Base-by-base conservation (phyloP, 2,888 invertebrate genomes). In the Meta bourneti region DNA sequence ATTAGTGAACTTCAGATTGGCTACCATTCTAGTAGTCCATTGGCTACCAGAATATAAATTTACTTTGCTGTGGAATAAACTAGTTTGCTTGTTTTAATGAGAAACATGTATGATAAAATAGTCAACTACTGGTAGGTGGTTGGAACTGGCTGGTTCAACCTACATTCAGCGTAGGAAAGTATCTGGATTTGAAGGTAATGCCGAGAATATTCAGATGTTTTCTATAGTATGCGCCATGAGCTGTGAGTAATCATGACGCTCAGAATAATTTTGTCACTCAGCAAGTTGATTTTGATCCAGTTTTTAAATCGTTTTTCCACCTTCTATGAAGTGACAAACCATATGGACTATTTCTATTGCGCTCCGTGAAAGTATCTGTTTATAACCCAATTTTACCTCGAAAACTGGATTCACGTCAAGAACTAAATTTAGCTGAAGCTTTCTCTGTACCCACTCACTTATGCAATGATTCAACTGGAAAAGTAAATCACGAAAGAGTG, bases 321-420 rank as follows among this genome's bases (percentile, higher is more conserved):
- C 48, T 75, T 75, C 75, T 9, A 19, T 75, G 75, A 13, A 16
- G 48, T 8, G 75, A 16, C 34, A 75, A 48, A 75, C 34, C 16
- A 49, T 13, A 49, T 16, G 48, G 7, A 75, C 75, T 13, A 48
- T 75, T 75, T 75, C 9, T 49, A 69, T 34, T 7, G 34, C 20
- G 75, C 8, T 20, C 78, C 48, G 51, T 49, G 49, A 71, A 34
- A 71, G 48, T 11, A 34, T 20, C 74, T 87, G 87, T 80, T 87
- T 87, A 72, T 82, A 75, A 82, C 77, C 85, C 48, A 81, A 19
- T 81, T 91, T 91, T 91, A 7, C 81, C 49, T 51, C 75, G 48
- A 82, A 91, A 91, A 86, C 86, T 86, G 81, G 90, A 86, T 86
- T 86, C 34, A 20, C 13, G 81, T 86, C 90, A 85, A 86, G 54